A percentile compares a stretch with the other conserved stretches of the same genome.
phyloP scores from a whole-genome alignment of 2,888 invertebrate genomes.

The Acleris cristana region DNA sequence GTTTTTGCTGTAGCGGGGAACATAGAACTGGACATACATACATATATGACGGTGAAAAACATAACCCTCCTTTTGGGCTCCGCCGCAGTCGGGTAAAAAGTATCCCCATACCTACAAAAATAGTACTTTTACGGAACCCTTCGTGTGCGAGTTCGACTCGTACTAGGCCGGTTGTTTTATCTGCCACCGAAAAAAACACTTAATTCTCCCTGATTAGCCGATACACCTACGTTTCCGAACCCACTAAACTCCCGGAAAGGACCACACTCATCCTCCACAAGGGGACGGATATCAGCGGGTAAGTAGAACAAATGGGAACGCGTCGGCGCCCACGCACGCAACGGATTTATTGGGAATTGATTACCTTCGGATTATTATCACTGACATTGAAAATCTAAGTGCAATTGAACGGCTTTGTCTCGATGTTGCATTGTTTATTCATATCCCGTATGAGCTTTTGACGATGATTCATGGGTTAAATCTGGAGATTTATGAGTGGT shows the following conservation, averaged over 20 bases:
- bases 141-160: no score
- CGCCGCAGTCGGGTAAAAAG: no score
- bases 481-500: no score
- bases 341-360: conserved; percentile 65
- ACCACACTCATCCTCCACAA: conserved; percentile 55
- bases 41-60: no score
- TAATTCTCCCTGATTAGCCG: conserved; percentile 14
- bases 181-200: conserved; percentile 1
- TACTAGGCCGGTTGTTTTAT: neutral
- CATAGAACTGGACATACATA: no score
- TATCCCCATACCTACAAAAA: no score
- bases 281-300: conserved; percentile 55
- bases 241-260: conserved; percentile 53
- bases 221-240: conserved; percentile 29
- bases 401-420: conserved; percentile 34
- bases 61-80: no score
- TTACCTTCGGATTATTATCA: conserved; percentile 54
- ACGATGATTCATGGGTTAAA: conserved; percentile 25
- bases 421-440: conserved; percentile 32
- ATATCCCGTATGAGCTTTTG: conserved; percentile 31
- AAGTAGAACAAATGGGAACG: conserved; percentile 73
- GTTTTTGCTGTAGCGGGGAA: no score
- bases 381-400: conserved; percentile 38
- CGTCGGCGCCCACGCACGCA: conserved; percentile 63
- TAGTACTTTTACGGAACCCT: no score